Percentiles rank a stretch among this genome's conserved stretches.
Conservation (phyloP, 2,888 invertebrate species). For the Drosophila siamana region DNA sequence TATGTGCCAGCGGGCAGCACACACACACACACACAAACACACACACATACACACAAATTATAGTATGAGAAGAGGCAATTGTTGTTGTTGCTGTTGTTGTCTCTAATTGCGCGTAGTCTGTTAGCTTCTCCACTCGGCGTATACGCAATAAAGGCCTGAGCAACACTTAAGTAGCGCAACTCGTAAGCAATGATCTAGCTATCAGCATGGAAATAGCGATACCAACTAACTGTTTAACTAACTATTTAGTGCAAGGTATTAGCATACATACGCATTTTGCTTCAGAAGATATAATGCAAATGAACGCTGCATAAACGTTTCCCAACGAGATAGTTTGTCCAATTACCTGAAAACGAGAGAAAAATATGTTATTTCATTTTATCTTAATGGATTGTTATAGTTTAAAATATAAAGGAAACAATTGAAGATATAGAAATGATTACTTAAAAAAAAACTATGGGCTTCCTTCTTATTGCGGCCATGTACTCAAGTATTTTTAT, state of each 20-base stretch:
- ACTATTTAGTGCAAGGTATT: conserved; percentile 2
- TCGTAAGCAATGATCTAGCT: conserved; percentile 2
- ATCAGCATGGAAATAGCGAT: background rate
- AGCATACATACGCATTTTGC: background rate
- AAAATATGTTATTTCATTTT: background rate
- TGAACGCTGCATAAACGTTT: background rate
- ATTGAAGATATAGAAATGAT: no score
- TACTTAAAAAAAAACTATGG: no score
- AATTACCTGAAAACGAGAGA: background rate
- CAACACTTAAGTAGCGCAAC: conserved; percentile 29
- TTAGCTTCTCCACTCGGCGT: conserved; percentile 63
- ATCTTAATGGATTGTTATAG: background rate
- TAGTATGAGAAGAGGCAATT: background rate
- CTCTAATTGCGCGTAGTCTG: conserved; percentile 74
- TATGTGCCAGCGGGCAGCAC: conserved; percentile 74
- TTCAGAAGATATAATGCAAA: background rate
- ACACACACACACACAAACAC: conserved; percentile 26
- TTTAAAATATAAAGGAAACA: no score
- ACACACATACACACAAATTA: conserved; percentile 13
- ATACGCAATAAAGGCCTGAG: conserved; percentile 60
- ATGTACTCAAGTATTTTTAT: no score
- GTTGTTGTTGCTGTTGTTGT: conserved; percentile 45
- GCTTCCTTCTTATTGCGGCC: no score
- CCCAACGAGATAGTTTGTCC: background rate
- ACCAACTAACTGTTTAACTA: conserved; percentile 5